Evolutionary conservation across 2,113 vertebrate genomes (phyloP), one percentile per base, ranked within the genome.

Genomic region (Takifugu bimaculatus): DNA sequence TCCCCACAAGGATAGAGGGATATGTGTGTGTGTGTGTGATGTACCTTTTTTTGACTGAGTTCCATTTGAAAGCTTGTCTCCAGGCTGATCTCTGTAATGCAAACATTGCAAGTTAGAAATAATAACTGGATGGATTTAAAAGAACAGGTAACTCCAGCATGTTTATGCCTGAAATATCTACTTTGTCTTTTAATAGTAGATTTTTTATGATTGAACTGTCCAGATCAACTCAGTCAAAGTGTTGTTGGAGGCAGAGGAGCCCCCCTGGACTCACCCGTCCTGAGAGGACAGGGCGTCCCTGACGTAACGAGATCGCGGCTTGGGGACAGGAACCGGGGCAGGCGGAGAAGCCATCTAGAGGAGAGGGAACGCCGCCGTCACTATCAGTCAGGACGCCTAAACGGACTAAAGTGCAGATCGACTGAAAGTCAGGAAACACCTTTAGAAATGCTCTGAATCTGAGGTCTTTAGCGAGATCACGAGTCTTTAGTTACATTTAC

Each of bases 261-360:
- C n/a, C 6, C 3, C 1, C 28, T 39, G 48, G 44, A 13, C 77
- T 60, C 4, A 80, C 83, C 52, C 64, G 45, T 60, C 68, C 44
- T 35, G 1, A 3, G 60, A 50, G 63, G 50, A 43, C 2, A 28
- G 9, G 20, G 50, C 65, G 26, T 57, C 53, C 6, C 47, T 58
- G 5, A 11, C 11, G 47, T 79, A 82, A 2, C 75, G 58, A 44
- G 50, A 4, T 13, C 81, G 70, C 43, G 85, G 85, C 27, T 85
- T 87, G 0, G 85, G 85, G 20, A 87, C 57, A 0, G 78, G 80
- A 20, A 84, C 57, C 0, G 72, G 76, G 27, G 61, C 47, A 26
- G 69, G 73, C 39, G 71, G 20, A 48, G 69, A 35, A 32, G 13
- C 13, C 80, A 83, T 83, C 80, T 80, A 50, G 1, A 39, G n/a